A percentile compares a stretch with the other conserved stretches of the same genome.
phyloP scores from a whole-genome alignment of 2,888 invertebrate genomes.

The Latrodectus elegans region DNA sequence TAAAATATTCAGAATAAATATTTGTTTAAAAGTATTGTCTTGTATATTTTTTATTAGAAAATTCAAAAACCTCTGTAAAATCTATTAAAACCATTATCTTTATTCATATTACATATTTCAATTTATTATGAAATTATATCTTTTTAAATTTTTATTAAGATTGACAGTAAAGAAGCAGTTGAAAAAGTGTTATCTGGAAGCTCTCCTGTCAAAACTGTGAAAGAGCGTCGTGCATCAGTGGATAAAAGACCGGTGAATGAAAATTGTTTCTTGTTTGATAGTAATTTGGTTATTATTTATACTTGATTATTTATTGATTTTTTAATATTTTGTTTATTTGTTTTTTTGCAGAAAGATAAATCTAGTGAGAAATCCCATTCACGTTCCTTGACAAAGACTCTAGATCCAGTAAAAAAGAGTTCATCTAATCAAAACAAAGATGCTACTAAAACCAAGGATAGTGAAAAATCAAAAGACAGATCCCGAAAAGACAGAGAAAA shows the following conservation, averaged over 20 bases:
- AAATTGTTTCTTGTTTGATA: neutral
- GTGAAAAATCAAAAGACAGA: constrained; percentile 57
- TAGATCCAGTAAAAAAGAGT: constrained; percentile 51
- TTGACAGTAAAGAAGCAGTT: constrained; percentile 76
- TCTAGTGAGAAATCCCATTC: constrained; percentile 54
- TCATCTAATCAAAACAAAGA: constrained; percentile 32
- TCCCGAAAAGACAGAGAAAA: constrained; percentile 57
- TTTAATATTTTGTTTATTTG: neutral
- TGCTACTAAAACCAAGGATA: constrained; percentile 37
- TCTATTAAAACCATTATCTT: too few relatives aligned
- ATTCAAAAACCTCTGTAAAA: too few relatives aligned
- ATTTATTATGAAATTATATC: too few relatives aligned
- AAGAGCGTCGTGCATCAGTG: constrained; percentile 67
- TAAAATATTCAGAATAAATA: too few relatives aligned
- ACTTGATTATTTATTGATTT: neutral
- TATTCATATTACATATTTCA: too few relatives aligned
- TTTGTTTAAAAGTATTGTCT: too few relatives aligned
- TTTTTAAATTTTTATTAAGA: constrained; percentile 71
- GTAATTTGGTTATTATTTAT: too few relatives aligned
- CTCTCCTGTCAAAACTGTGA: constrained; percentile 54
- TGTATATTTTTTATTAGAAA: too few relatives aligned
- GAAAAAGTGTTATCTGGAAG: constrained; percentile 74
- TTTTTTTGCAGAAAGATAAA: constrained; percentile 25
- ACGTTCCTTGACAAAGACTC: constrained; percentile 50
- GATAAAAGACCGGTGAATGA: constrained; percentile 51